Evolutionary conservation across 2,113 vertebrate species (phyloP), one percentile per base, ranked within the genome.

Genomic region (Fregetta grallaria): DNA sequence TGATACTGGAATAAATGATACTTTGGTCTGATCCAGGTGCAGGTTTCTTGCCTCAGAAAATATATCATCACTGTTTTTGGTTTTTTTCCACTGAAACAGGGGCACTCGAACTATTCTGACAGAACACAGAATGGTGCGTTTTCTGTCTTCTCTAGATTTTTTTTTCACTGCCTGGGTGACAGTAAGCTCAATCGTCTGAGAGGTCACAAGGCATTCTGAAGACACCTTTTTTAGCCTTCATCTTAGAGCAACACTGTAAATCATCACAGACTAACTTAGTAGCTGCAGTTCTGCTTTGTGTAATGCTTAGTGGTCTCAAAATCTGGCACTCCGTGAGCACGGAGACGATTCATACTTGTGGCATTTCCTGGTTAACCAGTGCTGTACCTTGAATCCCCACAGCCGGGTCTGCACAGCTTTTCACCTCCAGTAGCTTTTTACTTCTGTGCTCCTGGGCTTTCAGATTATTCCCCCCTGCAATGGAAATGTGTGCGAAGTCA

Each of bases 341-440:
- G 27, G 65, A 86, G 76, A 72, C 11, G 3, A 91, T 87, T 86
- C 65, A 40, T n/a, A 50, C 81, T 72, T 45, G 52, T 76, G 84
- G 89, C 87, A 88, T 74, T 92, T 92, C 62, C 91, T 85, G 68
- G 62, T 78, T 94, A 95, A 75, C 56, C 65, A 53, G 49, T 27
- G 65, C 56, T 65, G n/a, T 56, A 34, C 76, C 71, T 88, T 40
- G 38, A 95, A 83, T 61, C 88, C 88, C 73, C 56, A 45, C 61
- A 88, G 92, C 53, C 63, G 55, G 18, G 27, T 85, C 62, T 79
- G 53, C 73, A 50, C n/a, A 80, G 50, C 65, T 77, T 89, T 94
- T 92, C 79, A 89, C 68, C 25, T 90, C 49, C n/a, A 38, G 55
- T 10, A 91, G 59, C 47, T 91, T 73, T 94, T 92, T 75, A 87